Percentiles rank a stretch among this genome's conserved stretches.
phyloP scores from a whole-genome alignment of 1,140 invertebrate species.

The Drosophila pruinosa region DNA sequence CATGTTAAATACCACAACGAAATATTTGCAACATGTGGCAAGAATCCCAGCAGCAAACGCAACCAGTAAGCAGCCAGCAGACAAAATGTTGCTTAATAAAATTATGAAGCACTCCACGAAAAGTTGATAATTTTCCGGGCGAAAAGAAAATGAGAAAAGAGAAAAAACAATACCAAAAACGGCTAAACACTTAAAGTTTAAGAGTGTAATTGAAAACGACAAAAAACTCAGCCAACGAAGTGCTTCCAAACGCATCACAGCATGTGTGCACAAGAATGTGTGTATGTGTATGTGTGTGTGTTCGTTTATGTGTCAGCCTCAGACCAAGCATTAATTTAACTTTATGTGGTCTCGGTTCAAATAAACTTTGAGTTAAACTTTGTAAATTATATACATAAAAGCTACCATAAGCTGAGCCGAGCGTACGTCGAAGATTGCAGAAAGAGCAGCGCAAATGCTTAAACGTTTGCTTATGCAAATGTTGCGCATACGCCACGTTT shows the following conservation, averaged over 20 bases:
- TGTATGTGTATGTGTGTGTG: background rate
- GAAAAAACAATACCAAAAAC: background rate
- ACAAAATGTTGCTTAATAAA: conserved; percentile 54
- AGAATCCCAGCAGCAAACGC: conserved; percentile 37
- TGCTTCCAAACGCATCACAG: background rate
- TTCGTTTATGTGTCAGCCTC: conserved; percentile 9
- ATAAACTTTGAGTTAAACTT: conserved; percentile 49
- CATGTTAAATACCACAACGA: conserved; percentile 43
- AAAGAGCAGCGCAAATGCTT: conserved; percentile 35
- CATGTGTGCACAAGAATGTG: background rate
- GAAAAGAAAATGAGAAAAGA: background rate
- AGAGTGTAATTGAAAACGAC: conserved; percentile 70
- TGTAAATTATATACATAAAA: conserved; percentile 39
- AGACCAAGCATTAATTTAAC: conserved; percentile 58
- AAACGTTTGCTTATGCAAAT: conserved; percentile 48
- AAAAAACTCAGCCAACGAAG: conserved; percentile 15
- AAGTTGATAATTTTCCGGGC: conserved; percentile 46
- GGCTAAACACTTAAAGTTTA: conserved; percentile 55
- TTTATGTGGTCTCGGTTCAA: conserved; percentile 54
- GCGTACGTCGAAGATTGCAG: conserved; percentile 21
- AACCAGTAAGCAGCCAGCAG: background rate
- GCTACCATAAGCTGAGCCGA: conserved; percentile 12
- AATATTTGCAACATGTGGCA: conserved; percentile 62
- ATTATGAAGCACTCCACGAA: conserved; percentile 54
- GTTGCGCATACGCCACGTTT: conserved; percentile 45